Conservation (phyloP, 2,888 invertebrate species). For the Perizoma affinitatum region DNA sequence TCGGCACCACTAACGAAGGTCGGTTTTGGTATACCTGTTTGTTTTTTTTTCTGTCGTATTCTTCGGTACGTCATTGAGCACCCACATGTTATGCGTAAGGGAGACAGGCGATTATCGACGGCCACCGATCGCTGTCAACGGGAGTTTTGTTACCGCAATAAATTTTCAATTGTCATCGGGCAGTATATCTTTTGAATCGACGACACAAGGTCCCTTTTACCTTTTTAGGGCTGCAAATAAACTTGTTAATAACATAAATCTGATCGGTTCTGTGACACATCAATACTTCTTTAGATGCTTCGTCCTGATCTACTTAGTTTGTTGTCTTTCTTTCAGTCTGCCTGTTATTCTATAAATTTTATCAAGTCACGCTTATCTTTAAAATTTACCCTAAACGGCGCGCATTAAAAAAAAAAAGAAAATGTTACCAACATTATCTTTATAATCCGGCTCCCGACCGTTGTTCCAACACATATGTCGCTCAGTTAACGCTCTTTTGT, state of each 20-base stretch:
- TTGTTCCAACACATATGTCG: slow-evolving; percentile 67
- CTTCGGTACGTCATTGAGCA: slow-evolving; percentile 54
- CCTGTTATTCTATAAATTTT: slow-evolving; percentile 20
- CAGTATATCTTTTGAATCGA: slow-evolving; percentile 36
- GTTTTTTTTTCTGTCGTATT: slow-evolving; percentile 61
- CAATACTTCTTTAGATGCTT: slow-evolving; percentile 28
- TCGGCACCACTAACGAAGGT: slow-evolving; percentile 77
- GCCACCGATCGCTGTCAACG: slow-evolving; percentile 72
- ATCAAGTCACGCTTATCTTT: slow-evolving; percentile 26
- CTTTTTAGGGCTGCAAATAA: slow-evolving; percentile 15
- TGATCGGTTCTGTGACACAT: slow-evolving; percentile 28
- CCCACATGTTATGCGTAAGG: slow-evolving; percentile 64
- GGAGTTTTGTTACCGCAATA: slow-evolving; percentile 56
- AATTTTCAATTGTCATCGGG: slow-evolving; percentile 49
- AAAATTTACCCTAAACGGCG: slow-evolving; percentile 36
- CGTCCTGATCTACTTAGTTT: slow-evolving; percentile 4
- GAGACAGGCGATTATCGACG: slow-evolving; percentile 74
- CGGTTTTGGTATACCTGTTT: slow-evolving; percentile 64
- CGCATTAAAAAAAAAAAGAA: slow-evolving; percentile 35
- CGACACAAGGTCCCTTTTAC: slow-evolving; percentile 34
- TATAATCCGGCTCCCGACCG: slow-evolving; percentile 49
- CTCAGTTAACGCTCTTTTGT: slow-evolving; percentile 78
- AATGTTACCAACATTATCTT: slow-evolving; percentile 51
- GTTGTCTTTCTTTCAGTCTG: slow-evolving; percentile 3
- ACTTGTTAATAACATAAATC: slow-evolving; percentile 18